phyloP scores from a whole-genome alignment of 2,888 invertebrate genomes.

The Cheilosia vernalis region DNA sequence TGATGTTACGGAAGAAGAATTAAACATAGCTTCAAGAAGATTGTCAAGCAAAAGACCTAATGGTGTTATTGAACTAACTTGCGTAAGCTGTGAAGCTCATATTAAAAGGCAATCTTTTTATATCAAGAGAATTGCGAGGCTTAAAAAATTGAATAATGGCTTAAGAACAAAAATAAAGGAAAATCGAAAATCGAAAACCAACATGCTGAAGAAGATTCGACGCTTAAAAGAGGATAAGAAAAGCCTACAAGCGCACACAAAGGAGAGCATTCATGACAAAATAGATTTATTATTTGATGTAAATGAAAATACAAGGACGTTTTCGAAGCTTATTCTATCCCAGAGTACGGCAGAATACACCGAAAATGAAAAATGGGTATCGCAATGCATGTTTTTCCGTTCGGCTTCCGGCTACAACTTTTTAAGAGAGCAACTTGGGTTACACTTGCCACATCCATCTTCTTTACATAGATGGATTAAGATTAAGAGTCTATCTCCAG shows the following conservation, averaged over 20 bases:
- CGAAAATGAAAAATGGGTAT: not conserved
- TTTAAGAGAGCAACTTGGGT: not conserved
- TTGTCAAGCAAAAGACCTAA: too few species aligned
- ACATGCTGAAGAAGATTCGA: too few species aligned
- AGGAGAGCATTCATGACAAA: not conserved
- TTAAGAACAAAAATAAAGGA: too few species aligned
- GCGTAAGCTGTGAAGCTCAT: too few species aligned
- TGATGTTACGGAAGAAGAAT: too few species aligned
- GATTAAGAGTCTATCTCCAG: not conserved
- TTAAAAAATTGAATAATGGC: too few species aligned
- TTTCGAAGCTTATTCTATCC: slow-evolving; percentile 3
- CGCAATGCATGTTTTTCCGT: not conserved
- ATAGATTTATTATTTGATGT: not conserved
- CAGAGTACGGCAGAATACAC: not conserved
- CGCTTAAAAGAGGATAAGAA: not conserved
- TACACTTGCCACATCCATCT: not conserved
- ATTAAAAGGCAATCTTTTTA: too few species aligned
- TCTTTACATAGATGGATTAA: slow-evolving; percentile 3
- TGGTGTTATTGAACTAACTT: too few species aligned
- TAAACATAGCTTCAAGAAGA: too few species aligned
- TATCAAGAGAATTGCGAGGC: too few species aligned
- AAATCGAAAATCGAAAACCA: too few species aligned
- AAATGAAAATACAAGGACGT: not conserved
- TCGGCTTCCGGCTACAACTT: not conserved
- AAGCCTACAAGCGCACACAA: not conserved